A percentile compares a stretch with the other conserved stretches of the same genome.
These are phyloP conservation scores for Stichodactyla helianthus DNA, from an alignment of 64 coral and sea anemone species.

Conservation along the genomic window DNA sequence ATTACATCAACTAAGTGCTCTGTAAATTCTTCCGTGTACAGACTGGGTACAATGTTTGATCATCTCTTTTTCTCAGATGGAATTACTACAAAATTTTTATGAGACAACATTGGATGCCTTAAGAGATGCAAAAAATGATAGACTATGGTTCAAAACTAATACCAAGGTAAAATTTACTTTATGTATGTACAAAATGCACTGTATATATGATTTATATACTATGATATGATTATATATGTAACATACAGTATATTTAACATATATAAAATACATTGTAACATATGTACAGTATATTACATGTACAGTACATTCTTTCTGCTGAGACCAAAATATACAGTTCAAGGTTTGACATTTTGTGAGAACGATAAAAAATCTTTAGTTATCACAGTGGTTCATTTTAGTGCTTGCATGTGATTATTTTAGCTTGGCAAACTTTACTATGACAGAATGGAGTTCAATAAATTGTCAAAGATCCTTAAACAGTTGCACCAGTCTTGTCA, in stretches of 20 bases:
- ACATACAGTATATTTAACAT: too few species aligned
- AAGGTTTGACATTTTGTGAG: too few species aligned
- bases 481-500: constrained; percentile 94
- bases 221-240: too few species aligned
- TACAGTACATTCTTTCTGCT: too few species aligned
- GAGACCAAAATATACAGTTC: too few species aligned
- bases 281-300: too few species aligned
- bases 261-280: too few species aligned
- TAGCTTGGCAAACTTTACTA: constrained; percentile 92
- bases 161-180: constrained; percentile 52
- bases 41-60: background rate
- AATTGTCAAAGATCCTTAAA: constrained; percentile 89
- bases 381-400: background rate
- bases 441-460: constrained; percentile 88
- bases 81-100: constrained; percentile 97
- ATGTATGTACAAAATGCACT: too few species aligned
- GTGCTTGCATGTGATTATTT: background rate
- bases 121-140: constrained; percentile 98
- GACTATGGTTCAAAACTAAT: constrained; percentile 98
- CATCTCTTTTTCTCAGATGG: constrained; percentile 51
- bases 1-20: too few species aligned
- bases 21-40: too few species aligned
- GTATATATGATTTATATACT: too few species aligned
- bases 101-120: constrained; percentile 95
- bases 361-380: too few species aligned